Percentiles rank a stretch among this genome's conserved stretches.
Evolutionary conservation across 1,140 invertebrate genomes (phyloP).

Genomic region (Drosophila sp.): DNA sequence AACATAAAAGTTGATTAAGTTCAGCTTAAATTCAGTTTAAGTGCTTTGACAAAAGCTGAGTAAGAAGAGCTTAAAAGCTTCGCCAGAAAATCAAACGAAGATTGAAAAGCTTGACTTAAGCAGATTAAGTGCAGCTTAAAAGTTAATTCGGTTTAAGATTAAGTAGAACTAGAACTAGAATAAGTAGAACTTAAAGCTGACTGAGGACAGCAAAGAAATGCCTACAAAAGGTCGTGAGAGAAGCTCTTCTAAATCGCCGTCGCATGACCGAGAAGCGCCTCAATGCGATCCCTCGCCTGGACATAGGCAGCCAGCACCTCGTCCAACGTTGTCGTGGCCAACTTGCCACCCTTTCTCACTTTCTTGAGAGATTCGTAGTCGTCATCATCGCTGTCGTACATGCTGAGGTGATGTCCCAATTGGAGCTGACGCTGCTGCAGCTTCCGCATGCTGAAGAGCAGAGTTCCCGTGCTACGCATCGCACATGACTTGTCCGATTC

Average conservation of each 20-base stretch:
- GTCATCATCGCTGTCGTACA: slow-evolving; percentile 18
- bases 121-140: no score
- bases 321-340: slow-evolving; percentile 36
- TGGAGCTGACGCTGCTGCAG: slow-evolving; percentile 60
- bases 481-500: slow-evolving; percentile 1
- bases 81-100: no score
- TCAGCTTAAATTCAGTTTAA: no score
- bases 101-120: no score
- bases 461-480: slow-evolving; percentile 62
- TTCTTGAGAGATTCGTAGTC: neutral
- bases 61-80: no score
- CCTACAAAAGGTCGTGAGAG: neutral
- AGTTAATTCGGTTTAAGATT: no score
- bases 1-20: no score
- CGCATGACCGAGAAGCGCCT: slow-evolving; percentile 35
- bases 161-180: no score
- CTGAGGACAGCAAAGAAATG: neutral
- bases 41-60: no score
- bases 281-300: slow-evolving; percentile 58
- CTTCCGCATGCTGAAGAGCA: slow-evolving; percentile 61
- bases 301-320: slow-evolving; percentile 62
- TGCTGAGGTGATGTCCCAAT: neutral
- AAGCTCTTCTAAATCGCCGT: neutral
- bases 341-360: neutral
- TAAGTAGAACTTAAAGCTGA: neutral